Percentiles rank a stretch among this genome's conserved stretches.
Evolutionary conservation across 2,797 vertebrate species (phyloP).

Genomic region (Smutsia gigantea): DNA sequence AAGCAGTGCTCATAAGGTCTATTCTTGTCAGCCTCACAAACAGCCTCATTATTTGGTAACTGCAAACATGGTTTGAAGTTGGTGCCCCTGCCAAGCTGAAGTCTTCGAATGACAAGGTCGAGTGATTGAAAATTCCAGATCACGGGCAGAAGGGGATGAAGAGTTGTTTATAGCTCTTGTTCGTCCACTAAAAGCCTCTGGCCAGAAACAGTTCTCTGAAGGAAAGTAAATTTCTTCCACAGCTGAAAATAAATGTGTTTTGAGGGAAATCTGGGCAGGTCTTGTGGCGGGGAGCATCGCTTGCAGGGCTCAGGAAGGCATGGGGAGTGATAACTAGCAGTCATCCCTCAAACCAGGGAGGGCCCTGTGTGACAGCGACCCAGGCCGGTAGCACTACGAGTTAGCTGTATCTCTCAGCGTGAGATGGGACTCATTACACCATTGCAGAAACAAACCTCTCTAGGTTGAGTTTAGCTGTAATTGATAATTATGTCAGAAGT

Average conservation of each 20-base stretch:
- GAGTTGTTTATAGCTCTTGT: constrained; percentile 61
- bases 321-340: background rate
- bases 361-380: background rate
- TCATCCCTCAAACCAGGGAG: background rate
- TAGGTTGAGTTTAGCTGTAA: background rate
- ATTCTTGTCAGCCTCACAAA: background rate
- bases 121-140: constrained; percentile 69
- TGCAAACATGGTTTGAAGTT: constrained; percentile 26
- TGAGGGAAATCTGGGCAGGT: background rate
- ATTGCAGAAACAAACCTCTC: background rate
- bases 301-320: background rate
- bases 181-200: constrained; percentile 53
- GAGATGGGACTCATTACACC: background rate
- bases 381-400: fast-evolving
- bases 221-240: constrained; percentile 66
- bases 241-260: constrained; percentile 72
- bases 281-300: background rate
- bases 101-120: background rate
- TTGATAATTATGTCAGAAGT: background rate
- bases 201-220: constrained; percentile 66
- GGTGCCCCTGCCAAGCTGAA: constrained; percentile 22
- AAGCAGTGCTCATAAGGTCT: background rate
- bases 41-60: constrained; percentile 47
- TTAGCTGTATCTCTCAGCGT: background rate
- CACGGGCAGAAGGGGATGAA: background rate